A percentile compares a stretch with the other conserved stretches of the same genome.
Conservation (phyloP, 1,140 invertebrate species). For the Bombus balteatus region DNA sequence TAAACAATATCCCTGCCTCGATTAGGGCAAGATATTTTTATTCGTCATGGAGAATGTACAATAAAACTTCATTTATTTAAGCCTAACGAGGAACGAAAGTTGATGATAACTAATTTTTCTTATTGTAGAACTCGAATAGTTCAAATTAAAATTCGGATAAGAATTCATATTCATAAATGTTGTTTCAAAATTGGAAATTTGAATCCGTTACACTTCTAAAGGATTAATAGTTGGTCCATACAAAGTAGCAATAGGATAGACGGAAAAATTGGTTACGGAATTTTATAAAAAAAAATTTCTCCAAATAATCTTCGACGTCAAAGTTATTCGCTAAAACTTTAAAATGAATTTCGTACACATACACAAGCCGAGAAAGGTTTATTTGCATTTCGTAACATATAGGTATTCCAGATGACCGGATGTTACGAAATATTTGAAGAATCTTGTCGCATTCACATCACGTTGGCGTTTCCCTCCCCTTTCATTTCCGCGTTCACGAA, state of each 20-base stretch:
- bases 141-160: background rate
- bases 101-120: background rate
- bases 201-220: background rate
- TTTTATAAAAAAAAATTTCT: background rate
- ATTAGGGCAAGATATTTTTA: background rate
- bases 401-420: background rate
- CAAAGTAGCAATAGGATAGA: background rate
- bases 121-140: too few relatives aligned
- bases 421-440: conserved; percentile 11
- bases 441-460: background rate
- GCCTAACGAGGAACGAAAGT: background rate
- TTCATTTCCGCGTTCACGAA: conserved; percentile 34
- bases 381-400: background rate
- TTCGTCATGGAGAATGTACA: too few relatives aligned
- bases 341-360: background rate
- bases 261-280: background rate
- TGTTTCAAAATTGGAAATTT: background rate
- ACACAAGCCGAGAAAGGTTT: background rate
- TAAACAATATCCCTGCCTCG: background rate
- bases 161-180: background rate
- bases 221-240: background rate
- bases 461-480: conserved; percentile 17
- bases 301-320: background rate
- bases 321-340: background rate
- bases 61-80: background rate